Conservation (phyloP, 2,113 vertebrate genomes). For the Chloropsis cyanopogon region DNA sequence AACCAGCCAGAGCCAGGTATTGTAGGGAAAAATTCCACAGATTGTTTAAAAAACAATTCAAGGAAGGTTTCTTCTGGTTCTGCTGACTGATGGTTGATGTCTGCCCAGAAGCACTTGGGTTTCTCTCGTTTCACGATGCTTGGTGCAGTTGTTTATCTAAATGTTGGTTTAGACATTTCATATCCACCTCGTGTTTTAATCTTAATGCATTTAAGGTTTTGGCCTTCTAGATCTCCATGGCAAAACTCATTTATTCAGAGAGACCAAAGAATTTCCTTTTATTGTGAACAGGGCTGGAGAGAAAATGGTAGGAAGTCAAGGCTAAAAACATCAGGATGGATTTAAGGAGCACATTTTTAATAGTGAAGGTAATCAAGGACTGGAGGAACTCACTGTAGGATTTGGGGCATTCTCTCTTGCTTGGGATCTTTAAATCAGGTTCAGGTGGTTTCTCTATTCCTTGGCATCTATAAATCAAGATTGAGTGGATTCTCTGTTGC, state of each 20-base stretch:
- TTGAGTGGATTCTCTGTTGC: rapidly evolving
- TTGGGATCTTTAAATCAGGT: background rate
- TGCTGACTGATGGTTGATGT: background rate
- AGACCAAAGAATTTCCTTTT: slow-evolving; percentile 35
- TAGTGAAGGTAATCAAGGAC: background rate
- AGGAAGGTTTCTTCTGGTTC: background rate
- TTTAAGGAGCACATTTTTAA: background rate
- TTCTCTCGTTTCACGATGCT: background rate
- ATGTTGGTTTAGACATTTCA: background rate
- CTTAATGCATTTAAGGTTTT: background rate
- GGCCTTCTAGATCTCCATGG: background rate
- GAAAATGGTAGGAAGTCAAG: slow-evolving; percentile 43
- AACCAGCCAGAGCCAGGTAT: background rate
- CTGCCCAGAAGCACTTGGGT: background rate
- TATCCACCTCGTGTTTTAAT: background rate
- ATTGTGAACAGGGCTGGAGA: background rate
- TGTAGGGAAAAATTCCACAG: background rate
- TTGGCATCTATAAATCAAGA: background rate
- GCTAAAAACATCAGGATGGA: background rate
- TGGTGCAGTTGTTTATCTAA: background rate
- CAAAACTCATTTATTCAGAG: background rate
- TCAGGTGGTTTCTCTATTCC: background rate
- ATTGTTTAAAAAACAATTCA: background rate
- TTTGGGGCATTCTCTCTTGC: background rate
- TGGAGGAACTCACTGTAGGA: background rate